Evolutionary conservation across 2,797 vertebrate genomes (phyloP).

Genomic region (Gymnoscopelus microlampas): DNA sequence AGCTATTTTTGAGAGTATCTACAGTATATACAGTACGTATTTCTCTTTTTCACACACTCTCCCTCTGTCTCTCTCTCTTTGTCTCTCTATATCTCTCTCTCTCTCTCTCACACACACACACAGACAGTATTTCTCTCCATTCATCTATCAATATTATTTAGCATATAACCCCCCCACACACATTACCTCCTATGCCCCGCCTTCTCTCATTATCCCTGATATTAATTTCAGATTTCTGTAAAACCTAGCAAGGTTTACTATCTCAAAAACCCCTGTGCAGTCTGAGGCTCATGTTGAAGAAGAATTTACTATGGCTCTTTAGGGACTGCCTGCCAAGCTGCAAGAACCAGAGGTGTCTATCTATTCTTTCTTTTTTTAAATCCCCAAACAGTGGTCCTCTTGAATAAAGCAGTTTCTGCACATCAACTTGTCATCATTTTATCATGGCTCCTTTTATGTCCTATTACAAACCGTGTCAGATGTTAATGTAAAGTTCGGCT

Average conservation of each 20-base stretch:
- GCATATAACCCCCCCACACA: constrained; percentile 23
- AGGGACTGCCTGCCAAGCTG: background rate
- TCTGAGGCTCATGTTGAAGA: background rate
- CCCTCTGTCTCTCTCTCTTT: constrained; percentile 11
- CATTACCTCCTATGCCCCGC: background rate
- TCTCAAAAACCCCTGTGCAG: constrained; percentile 1
- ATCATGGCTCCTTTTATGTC: too few species aligned
- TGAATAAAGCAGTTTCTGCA: too few species aligned
- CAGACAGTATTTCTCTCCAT: background rate
- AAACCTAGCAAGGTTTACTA: constrained; percentile 16
- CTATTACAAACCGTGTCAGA: too few species aligned
- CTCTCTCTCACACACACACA: constrained; percentile 14
- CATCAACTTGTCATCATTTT: too few species aligned
- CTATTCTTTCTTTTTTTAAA: too few species aligned
- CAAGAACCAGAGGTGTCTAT: background rate
- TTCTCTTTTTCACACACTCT: background rate
- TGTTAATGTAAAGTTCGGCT: too few species aligned
- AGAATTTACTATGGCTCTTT: background rate
- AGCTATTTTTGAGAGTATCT: too few species aligned
- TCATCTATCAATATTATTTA: constrained; percentile 21
- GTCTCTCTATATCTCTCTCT: constrained; percentile 2
- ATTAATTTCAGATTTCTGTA: constrained; percentile 21
- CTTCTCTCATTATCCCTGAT: constrained; percentile 31
- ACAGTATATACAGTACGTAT: background rate
- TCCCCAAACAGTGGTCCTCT: too few species aligned